phyloP scores from a whole-genome alignment of 2,888 invertebrate species.

The Helicoverpa assulta region DNA sequence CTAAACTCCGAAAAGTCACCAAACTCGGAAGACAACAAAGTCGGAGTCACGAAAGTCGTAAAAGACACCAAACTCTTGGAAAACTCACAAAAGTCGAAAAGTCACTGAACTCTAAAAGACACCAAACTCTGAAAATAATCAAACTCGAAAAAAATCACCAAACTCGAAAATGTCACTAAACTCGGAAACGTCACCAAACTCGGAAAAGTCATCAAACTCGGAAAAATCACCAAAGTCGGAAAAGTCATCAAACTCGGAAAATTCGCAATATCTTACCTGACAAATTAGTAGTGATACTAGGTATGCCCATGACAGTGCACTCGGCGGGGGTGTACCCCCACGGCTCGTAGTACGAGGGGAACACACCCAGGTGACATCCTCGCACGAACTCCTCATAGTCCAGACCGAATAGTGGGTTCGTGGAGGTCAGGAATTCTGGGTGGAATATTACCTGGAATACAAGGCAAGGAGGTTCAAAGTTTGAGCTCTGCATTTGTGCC shows the following conservation, averaged over 20 bases:
- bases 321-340: constrained; percentile 99
- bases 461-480: too few relatives aligned
- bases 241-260: neutral
- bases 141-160: too few relatives aligned
- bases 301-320: constrained; percentile 99
- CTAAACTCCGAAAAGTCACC: too few relatives aligned
- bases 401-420: constrained; percentile 98
- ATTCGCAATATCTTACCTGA: constrained; percentile 90
- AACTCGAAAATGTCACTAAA: neutral
- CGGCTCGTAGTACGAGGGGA: constrained; percentile 99
- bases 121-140: too few relatives aligned
- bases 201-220: neutral
- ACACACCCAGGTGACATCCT: constrained; percentile 99
- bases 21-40: too few relatives aligned
- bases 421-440: constrained; percentile 99
- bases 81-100: too few relatives aligned
- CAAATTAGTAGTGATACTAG: constrained; percentile 98
- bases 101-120: too few relatives aligned
- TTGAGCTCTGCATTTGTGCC: too few relatives aligned
- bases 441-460: constrained; percentile 97
- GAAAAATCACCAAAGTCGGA: neutral
- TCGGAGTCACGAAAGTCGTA: too few relatives aligned
- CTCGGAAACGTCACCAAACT: neutral
- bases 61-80: too few relatives aligned
- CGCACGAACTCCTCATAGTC: constrained; percentile 99